Evolutionary conservation across 1,140 invertebrate genomes (phyloP).

Genomic region (Lepidurus arcticus): DNA sequence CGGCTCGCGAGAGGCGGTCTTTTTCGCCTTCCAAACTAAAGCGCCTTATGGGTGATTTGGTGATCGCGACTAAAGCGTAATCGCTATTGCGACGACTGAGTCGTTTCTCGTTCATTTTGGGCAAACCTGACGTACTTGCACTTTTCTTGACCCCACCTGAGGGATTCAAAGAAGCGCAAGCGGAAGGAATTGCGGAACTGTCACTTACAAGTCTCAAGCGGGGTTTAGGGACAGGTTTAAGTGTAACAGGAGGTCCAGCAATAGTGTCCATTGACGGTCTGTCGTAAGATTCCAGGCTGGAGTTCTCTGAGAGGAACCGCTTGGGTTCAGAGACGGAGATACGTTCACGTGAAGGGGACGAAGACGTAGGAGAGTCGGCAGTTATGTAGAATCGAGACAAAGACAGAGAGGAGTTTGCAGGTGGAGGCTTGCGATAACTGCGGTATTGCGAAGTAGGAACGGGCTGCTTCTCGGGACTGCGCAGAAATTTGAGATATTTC

Average conservation of each 20-base stretch:
- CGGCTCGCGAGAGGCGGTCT: background rate
- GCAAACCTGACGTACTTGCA: background rate
- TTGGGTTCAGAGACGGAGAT: slow-evolving; percentile 12
- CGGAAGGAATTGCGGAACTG: background rate
- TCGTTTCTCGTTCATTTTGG: background rate
- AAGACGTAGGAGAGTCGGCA: background rate
- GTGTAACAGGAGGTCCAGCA: background rate
- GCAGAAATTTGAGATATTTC: slow-evolving; percentile 61
- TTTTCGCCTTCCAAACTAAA: background rate
- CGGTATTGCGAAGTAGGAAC: slow-evolving; percentile 70
- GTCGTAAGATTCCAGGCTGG: background rate
- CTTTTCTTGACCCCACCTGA: background rate
- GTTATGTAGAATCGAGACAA: background rate
- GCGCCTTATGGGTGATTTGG: background rate
- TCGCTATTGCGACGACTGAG: background rate
- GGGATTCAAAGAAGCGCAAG: background rate
- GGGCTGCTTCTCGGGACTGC: slow-evolving; percentile 54
- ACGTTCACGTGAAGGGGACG: slow-evolving; percentile 18
- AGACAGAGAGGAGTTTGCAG: background rate
- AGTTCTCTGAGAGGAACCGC: background rate
- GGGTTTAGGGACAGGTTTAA: background rate
- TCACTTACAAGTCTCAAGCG: background rate
- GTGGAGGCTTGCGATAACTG: slow-evolving; percentile 58
- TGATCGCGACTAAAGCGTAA: background rate
- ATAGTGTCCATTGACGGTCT: background rate